Base-by-base conservation (phyloP, 2,113 vertebrate species). In the Psettodes erumei region DNA sequence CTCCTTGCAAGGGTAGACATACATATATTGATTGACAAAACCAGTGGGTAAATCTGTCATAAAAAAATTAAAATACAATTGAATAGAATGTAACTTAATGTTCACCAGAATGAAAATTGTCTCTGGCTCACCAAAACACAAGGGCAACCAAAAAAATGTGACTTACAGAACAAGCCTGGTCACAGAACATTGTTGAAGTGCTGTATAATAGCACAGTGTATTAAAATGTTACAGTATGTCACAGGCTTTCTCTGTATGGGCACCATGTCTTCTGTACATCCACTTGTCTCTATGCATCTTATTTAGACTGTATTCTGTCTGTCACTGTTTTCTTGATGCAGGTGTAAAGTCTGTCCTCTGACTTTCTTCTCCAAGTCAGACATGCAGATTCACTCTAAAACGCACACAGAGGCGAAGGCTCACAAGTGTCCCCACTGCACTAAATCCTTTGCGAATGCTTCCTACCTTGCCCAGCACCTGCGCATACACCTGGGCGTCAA, bases 371-470 rank as follows among this genome's bases (percentile, higher is more conserved):
- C 96, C 76, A 99, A 99, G 96, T 99, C 98, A 16, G 97, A 99
- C 95, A 99, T 99, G 97, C 98, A 99, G 94, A 96, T 99, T 91
- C 98, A 99, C 95, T 97, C 95, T 38, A 99, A 99, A 90, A 97
- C 96, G 7, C 98, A 99, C 92, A 99, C 97, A 9, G 98, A 99
- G 93, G 95, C 96, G 81, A 99, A 99, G 94, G 96, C 98, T 53
- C 97, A 99, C 94, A 98, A 97, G 94, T 99, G 98, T 92, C 96
- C 97, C 60, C 97, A 99, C 87, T 99, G 98, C 92, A 96, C 97
- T 77, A 98, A 98, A 95, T 95, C 96, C 81, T 99, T 99, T 71
- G 94, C 97, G 55, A 99, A 98, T 85, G 95, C 94, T 4, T 97
- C 97, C 67, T 99, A 99, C 92, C 95, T 99, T 94, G 95, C 98